These are phyloP conservation scores for Tenualosa thibaudeaui DNA, from an alignment of 2,797 vertebrate genomes.

Conservation along the genomic window DNA sequence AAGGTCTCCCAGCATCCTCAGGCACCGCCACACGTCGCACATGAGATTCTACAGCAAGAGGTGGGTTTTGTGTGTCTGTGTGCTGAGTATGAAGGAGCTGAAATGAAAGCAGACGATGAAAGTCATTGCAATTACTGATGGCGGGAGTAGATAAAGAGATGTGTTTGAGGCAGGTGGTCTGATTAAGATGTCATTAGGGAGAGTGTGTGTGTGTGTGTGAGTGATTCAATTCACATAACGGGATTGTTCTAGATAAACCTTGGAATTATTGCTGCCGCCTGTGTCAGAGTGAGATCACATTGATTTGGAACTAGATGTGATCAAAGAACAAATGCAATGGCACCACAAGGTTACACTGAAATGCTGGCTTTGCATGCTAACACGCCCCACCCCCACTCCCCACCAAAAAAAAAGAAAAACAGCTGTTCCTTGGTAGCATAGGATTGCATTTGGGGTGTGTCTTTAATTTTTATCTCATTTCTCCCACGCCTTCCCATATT, in stretches of 20 bases:
- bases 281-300: not conserved
- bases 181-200: not conserved
- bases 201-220: not conserved
- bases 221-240: not conserved
- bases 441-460: no score
- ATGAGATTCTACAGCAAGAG: conserved; percentile 87
- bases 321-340: not conserved
- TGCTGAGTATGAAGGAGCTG: not conserved
- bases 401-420: no score
- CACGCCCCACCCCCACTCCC: no score
- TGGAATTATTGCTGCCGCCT: not conserved
- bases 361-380: not conserved
- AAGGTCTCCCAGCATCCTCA: conserved; percentile 89
- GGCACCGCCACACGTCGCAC: conserved; percentile 76
- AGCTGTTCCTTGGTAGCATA: no score
- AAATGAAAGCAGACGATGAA: not conserved
- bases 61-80: conserved; percentile 59
- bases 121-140: not conserved
- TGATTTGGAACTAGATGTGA: not conserved
- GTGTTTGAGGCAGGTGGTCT: not conserved
- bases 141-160: not conserved
- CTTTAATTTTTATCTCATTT: no score
- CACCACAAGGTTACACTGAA: not conserved
- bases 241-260: not conserved
- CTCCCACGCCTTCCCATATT: no score